Evolutionary conservation across 2,797 vertebrate species (phyloP).

Genomic region (Leptodactylus fallax): DNA sequence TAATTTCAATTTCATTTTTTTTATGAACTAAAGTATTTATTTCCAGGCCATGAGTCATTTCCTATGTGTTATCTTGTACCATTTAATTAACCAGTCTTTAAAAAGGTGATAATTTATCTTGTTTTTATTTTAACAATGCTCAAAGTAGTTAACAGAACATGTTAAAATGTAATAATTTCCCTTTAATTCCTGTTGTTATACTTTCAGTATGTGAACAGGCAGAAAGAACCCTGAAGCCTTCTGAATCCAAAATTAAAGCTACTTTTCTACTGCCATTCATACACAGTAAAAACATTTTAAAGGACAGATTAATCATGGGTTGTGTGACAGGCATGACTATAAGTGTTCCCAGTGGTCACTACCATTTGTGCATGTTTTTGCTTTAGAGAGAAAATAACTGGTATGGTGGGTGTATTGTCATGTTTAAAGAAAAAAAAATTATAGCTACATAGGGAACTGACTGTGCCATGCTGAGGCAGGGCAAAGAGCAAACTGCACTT

Average conservation of each 20-base stretch:
- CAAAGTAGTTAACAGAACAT: background rate
- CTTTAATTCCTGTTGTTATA: constrained; percentile 11
- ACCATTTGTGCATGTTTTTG: background rate
- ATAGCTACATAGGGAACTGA: background rate
- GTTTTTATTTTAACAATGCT: background rate
- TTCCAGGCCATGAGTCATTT: background rate
- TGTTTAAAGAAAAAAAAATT: too few relatives aligned
- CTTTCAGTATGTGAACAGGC: background rate
- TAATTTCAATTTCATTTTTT: too few relatives aligned
- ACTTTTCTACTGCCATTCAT: background rate
- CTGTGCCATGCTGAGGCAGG: too few relatives aligned
- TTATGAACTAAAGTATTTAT: background rate
- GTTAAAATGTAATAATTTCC: background rate
- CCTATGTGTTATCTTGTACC: background rate
- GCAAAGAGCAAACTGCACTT: too few relatives aligned
- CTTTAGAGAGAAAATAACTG: background rate
- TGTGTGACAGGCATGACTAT: background rate
- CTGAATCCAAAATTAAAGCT: background rate
- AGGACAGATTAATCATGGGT: background rate
- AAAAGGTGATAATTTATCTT: background rate
- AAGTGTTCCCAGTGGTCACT: background rate
- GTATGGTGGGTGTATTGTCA: background rate
- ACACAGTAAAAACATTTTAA: background rate
- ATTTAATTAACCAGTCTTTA: background rate
- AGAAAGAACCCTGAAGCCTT: background rate